A percentile compares a stretch with the other conserved stretches of the same genome.
phyloP scores from a whole-genome alignment of 1,140 invertebrate genomes.

The Popillia japonica region DNA sequence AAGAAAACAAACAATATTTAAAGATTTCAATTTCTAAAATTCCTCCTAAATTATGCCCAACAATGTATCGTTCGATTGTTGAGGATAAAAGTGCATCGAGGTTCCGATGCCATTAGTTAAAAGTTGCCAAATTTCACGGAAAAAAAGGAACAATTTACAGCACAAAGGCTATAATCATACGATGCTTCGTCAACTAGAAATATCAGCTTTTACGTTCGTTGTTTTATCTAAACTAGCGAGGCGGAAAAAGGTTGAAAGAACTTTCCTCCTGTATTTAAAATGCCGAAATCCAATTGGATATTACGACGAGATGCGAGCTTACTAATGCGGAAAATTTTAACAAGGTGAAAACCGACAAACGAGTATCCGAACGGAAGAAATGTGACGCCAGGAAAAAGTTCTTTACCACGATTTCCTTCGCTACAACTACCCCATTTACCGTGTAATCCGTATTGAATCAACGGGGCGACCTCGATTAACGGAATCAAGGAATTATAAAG shows the following conservation, averaged over 20 bases:
- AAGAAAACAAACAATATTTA: no score
- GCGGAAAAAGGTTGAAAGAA: background rate
- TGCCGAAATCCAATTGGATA: background rate
- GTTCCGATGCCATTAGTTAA: no score
- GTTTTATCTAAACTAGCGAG: background rate
- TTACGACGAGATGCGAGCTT: background rate
- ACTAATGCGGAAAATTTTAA: background rate
- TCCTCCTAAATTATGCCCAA: no score
- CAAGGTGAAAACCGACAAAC: background rate
- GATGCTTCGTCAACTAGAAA: slow-evolving; percentile 55
- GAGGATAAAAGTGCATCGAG: no score
- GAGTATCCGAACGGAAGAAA: no score
- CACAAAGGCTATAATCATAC: no score
- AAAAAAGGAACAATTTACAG: no score
- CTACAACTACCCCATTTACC: slow-evolving; percentile 63
- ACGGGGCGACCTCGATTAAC: slow-evolving; percentile 79
- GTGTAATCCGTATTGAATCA: slow-evolving; percentile 83
- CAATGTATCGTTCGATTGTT: no score
- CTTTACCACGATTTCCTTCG: background rate
- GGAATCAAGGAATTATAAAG: slow-evolving; percentile 88
- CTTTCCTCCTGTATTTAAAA: slow-evolving; percentile 2
- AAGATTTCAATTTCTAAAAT: no score
- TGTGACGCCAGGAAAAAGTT: background rate
- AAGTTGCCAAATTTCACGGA: no score
- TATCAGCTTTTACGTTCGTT: background rate